Percentiles rank a stretch among this genome's conserved stretches.
These are phyloP conservation scores for Neodiprion fabricii DNA, from an alignment of 1,140 invertebrate species.

Conservation along the genomic window DNA sequence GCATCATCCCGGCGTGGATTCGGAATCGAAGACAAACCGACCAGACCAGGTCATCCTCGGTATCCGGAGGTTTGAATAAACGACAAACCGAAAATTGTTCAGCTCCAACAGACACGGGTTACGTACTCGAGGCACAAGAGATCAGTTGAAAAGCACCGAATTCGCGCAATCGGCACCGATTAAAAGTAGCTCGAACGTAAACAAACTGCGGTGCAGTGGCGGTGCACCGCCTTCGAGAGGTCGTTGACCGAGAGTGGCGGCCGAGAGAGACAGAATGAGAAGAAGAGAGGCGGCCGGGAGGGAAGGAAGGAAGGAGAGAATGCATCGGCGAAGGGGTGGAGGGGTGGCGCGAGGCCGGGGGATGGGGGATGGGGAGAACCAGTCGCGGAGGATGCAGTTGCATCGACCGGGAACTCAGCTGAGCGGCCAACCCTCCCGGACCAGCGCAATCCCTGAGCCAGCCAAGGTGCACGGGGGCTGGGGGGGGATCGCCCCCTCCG, in stretches of 20 bases:
- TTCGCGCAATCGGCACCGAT: constrained; percentile 45
- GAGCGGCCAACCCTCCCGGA: constrained; percentile 39
- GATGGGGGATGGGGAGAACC: constrained; percentile 27
- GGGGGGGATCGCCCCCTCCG: constrained; percentile 19
- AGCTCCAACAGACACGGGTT: no score
- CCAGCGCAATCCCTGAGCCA: constrained; percentile 7
- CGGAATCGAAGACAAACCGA: no score
- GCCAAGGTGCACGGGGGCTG: neutral
- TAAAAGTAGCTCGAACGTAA: constrained; percentile 55
- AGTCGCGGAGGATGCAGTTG: constrained; percentile 42
- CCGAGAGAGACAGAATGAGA: constrained; percentile 29
- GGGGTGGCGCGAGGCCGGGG: constrained; percentile 12
- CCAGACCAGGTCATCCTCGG: no score
- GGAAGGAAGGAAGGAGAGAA: constrained; percentile 10
- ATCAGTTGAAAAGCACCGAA: neutral
- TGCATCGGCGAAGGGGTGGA: constrained; percentile 16
- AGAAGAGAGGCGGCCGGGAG: neutral
- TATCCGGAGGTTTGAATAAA: no score
- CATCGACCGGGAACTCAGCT: constrained; percentile 57
- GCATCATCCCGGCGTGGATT: no score
- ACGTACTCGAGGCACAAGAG: no score
- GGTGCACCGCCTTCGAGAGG: constrained; percentile 48
- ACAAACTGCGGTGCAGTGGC: constrained; percentile 49
- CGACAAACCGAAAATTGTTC: no score
- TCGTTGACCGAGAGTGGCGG: constrained; percentile 46